These are phyloP conservation scores for Cyprinodon brontotheroides DNA, from an alignment of 2,113 vertebrate genomes.

Conservation along the genomic window DNA sequence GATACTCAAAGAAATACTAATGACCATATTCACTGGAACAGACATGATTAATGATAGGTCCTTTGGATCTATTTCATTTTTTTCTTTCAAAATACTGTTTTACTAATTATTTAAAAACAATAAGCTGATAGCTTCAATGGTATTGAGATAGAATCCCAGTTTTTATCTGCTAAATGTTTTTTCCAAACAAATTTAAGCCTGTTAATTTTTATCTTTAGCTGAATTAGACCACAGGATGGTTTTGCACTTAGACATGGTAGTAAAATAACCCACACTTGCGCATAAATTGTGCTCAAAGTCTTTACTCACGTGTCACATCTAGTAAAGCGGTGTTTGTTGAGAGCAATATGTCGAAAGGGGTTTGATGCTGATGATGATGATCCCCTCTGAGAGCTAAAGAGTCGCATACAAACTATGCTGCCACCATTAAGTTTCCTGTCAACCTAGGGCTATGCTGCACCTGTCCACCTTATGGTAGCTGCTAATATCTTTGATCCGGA, in stretches of 20 bases:
- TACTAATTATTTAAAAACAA: too few species aligned
- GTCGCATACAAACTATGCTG: conserved; percentile 21
- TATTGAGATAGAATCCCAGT: too few species aligned
- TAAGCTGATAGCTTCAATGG: too few species aligned
- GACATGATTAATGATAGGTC: background rate
- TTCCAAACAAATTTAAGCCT: background rate
- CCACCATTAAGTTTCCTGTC: conserved; percentile 26
- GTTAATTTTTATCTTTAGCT: conserved; percentile 34
- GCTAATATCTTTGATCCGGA: conserved; percentile 63
- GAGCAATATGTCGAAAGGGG: conserved; percentile 68
- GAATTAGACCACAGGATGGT: conserved; percentile 18
- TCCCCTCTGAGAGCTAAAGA: conserved; percentile 57
- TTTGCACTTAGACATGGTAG: conserved; percentile 16
- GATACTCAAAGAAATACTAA: too few species aligned
- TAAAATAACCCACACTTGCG: background rate
- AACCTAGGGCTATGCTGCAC: conserved; percentile 57
- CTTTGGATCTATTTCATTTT: too few species aligned
- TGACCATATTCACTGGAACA: background rate
- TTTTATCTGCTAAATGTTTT: too few species aligned
- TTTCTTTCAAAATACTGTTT: too few species aligned
- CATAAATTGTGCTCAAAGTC: background rate
- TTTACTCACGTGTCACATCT: conserved; percentile 53
- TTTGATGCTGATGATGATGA: conserved; percentile 70
- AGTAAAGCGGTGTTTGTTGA: conserved; percentile 53
- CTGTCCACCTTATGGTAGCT: conserved; percentile 54